Evolutionary conservation across 2,797 vertebrate genomes (phyloP).

Genomic region (Distichodus sexfasciatus): DNA sequence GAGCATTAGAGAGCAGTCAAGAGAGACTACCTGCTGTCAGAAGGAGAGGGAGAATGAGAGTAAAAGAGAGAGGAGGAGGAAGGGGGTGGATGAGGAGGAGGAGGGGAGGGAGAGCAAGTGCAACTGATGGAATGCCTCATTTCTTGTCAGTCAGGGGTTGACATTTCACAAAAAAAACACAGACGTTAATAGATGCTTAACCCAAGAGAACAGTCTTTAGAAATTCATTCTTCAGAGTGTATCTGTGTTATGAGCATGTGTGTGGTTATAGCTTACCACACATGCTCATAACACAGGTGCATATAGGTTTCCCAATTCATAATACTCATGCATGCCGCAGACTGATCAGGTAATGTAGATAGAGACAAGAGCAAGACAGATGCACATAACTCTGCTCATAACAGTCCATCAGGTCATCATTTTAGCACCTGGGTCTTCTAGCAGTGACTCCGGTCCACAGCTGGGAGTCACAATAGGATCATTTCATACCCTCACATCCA

Average conservation of each 20-base stretch:
- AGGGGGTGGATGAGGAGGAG: neutral
- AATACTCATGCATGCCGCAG: too few species aligned
- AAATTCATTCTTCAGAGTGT: too few species aligned
- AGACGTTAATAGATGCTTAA: too few species aligned
- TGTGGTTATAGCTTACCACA: too few species aligned
- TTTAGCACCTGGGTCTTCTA: conserved; percentile 36
- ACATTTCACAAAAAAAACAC: too few species aligned
- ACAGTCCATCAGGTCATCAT: conserved; percentile 40
- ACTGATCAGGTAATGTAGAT: neutral
- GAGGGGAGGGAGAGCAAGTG: neutral
- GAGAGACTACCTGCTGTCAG: conserved; percentile 29
- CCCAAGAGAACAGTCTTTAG: too few species aligned
- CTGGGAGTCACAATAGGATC: conserved; percentile 42
- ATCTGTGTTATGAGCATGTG: too few species aligned
- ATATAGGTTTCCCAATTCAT: too few species aligned
- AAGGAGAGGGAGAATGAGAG: neutral
- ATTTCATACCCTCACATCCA: conserved; percentile 32
- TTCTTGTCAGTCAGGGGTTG: neutral
- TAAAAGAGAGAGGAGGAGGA: neutral
- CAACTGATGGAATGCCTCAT: neutral
- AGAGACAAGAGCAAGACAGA: neutral
- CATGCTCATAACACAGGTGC: too few species aligned
- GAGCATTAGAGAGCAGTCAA: conserved; percentile 28
- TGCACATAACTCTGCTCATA: conserved; percentile 1
- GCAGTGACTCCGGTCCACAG: conserved; percentile 33